These are phyloP conservation scores for Drosophila auraria DNA, from an alignment of 1,140 invertebrate genomes.

Conservation along the genomic window DNA sequence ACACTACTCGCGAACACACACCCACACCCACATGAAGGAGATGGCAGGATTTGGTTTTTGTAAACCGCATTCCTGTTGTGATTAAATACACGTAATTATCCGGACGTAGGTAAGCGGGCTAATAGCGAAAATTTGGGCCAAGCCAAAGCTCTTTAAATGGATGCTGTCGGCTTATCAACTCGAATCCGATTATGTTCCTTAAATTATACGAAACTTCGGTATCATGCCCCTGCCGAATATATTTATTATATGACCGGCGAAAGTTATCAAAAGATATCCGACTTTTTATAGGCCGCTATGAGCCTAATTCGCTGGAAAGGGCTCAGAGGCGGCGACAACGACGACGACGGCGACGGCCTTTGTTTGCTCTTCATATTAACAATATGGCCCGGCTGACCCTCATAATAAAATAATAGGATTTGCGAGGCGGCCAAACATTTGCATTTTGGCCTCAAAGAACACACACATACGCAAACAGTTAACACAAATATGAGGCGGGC, in stretches of 20 bases:
- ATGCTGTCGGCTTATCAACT: slow-evolving; percentile 36
- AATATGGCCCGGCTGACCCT: slow-evolving; percentile 60
- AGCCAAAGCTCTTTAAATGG: slow-evolving; percentile 27
- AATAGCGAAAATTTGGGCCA: slow-evolving; percentile 47
- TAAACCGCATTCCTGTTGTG: slow-evolving; percentile 46
- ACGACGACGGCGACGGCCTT: slow-evolving; percentile 13
- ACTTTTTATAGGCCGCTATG: slow-evolving; percentile 31
- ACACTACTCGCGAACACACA: background rate
- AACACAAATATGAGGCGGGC: slow-evolving; percentile 50
- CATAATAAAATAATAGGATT: slow-evolving; percentile 67
- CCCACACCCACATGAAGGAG: background rate
- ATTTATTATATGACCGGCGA: slow-evolving; percentile 40
- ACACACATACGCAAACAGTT: slow-evolving; percentile 42
- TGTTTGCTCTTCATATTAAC: slow-evolving; percentile 60
- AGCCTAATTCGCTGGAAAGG: slow-evolving; percentile 3
- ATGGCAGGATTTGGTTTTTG: slow-evolving; percentile 26
- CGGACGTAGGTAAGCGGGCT: slow-evolving; percentile 11
- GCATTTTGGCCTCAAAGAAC: slow-evolving; percentile 60
- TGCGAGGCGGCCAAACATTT: slow-evolving; percentile 55
- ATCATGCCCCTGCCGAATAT: slow-evolving; percentile 11
- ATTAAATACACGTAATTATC: slow-evolving; percentile 71
- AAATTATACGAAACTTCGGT: slow-evolving; percentile 30
- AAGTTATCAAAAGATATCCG: slow-evolving; percentile 47
- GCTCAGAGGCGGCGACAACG: background rate
- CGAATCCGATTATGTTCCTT: slow-evolving; percentile 31